phyloP scores from a whole-genome alignment of 2,888 invertebrate genomes.

The Cataglyphis altisquamis region DNA sequence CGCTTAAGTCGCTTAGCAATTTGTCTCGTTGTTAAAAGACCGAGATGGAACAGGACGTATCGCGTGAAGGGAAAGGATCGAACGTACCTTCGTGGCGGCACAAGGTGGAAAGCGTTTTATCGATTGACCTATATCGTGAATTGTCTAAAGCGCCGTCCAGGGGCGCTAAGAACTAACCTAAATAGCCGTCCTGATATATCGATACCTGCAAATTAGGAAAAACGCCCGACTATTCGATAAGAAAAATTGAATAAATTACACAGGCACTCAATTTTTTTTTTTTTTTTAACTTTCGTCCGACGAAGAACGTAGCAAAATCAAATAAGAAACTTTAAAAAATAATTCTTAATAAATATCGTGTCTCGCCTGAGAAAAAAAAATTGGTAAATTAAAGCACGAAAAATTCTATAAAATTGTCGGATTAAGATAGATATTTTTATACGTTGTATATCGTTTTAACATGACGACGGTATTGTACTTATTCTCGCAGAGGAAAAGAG shows the following conservation, averaged over 20 bases:
- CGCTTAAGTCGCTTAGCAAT: not conserved
- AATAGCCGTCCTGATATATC: slow-evolving; percentile 69
- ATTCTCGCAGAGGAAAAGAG: slow-evolving; percentile 11
- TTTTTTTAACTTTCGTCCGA: not conserved
- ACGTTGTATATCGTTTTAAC: not conserved
- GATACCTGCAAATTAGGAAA: slow-evolving; percentile 51
- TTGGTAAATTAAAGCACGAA: not conserved
- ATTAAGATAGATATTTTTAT: not conserved
- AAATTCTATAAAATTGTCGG: not conserved
- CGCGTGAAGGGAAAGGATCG: slow-evolving; percentile 70
- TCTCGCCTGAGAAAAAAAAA: too few relatives aligned
- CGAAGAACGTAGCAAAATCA: not conserved
- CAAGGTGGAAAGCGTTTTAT: slow-evolving; percentile 81
- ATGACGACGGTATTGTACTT: not conserved
- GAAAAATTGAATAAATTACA: not conserved
- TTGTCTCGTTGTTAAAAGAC: slow-evolving; percentile 7
- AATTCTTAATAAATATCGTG: not conserved
- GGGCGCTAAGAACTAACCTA: slow-evolving; percentile 78
- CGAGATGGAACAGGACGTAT: slow-evolving; percentile 45
- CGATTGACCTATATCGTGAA: slow-evolving; percentile 82
- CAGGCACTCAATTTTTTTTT: not conserved
- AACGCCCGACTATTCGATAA: not conserved
- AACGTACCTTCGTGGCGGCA: slow-evolving; percentile 72
- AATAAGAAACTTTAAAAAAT: not conserved
- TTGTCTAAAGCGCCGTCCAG: slow-evolving; percentile 78